Evolutionary conservation across 2,888 invertebrate species (phyloP), one percentile per base, ranked within the genome.

Genomic region (Cylloceria caligata): DNA sequence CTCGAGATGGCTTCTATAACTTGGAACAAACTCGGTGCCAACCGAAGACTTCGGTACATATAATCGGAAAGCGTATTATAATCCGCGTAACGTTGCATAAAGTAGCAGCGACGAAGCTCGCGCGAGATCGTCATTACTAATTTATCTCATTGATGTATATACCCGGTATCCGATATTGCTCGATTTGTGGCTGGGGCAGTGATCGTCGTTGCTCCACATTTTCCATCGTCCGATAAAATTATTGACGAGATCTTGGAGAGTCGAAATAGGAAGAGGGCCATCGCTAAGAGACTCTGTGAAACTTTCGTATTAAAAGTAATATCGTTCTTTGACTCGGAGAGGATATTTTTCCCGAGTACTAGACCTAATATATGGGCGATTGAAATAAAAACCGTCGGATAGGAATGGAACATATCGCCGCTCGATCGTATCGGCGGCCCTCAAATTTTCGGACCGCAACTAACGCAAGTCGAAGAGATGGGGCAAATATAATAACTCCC

Each of bases 31-130:
- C 42, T 71, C 19, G 57, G 24, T 16, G 55, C 42, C 57, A 57
- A 24, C 36, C 45, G 36, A 34, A 68, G 77, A 77, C 76, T 81
- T 77, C 55, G 55, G 62, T 21, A 62, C 75, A 55, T n/a, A n/a
- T 73, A 72, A 77, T 52, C 36, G 52, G 7, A 52, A 55, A 49
- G 39, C 55, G 52, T 30, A 67, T 81, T 72, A 76, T 67, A 76
- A 76, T 72, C 49, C 72, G 19, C 57, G 39, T 39, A 42, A 64
- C 39, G 13, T 24, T 9, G 16, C n/a, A 36, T 60, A 34, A 60
- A 60, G 30, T 19, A 16, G 19, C 19, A 21, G 16, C 30, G 36
- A n/a, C 19, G 16, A 24, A 3, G 4, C 9, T 39, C 24, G 36
- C 21, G 13, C 21, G 21, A 19, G 39, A 30, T 39, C 42, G 71